A percentile compares a stretch with the other conserved stretches of the same genome.
Conservation (phyloP, 2,888 invertebrate genomes). For the Hoplodrina ambigua region DNA sequence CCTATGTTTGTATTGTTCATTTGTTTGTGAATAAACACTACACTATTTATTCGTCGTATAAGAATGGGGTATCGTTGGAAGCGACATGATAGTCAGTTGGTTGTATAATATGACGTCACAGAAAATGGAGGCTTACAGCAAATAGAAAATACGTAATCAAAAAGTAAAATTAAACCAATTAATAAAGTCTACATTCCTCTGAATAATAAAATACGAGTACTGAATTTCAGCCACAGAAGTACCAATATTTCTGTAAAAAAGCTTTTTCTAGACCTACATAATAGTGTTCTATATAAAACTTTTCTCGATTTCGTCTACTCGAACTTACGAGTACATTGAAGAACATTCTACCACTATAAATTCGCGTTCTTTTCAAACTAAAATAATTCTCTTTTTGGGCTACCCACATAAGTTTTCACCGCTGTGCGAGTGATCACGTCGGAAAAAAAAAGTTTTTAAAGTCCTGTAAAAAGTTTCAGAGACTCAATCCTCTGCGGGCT, state of each 20-base stretch:
- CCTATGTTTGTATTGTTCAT: no score
- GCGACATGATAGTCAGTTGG: no score
- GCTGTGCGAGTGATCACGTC: slow-evolving; percentile 57
- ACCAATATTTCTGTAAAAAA: neutral
- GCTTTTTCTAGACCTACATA: no score
- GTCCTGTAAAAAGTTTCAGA: slow-evolving; percentile 65
- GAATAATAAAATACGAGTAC: neutral
- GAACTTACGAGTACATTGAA: slow-evolving; percentile 15
- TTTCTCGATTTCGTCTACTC: slow-evolving; percentile 21
- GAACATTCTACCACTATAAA: slow-evolving; percentile 19
- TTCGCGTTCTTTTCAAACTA: slow-evolving; percentile 44
- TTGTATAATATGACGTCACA: no score
- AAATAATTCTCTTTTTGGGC: slow-evolving; percentile 51
- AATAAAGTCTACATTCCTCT: no score
- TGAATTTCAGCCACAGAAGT: neutral
- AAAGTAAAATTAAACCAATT: no score
- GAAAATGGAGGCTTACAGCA: no score
- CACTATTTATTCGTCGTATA: no score
- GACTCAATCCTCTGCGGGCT: slow-evolving; percentile 65
- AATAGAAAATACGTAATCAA: no score
- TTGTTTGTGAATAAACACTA: no score
- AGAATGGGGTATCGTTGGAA: no score
- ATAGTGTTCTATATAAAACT: neutral
- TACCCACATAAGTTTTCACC: slow-evolving; percentile 56
- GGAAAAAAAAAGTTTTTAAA: slow-evolving; percentile 62